Evolutionary conservation across 2,113 vertebrate species (phyloP).

Genomic region (Eonycteris spelaea): DNA sequence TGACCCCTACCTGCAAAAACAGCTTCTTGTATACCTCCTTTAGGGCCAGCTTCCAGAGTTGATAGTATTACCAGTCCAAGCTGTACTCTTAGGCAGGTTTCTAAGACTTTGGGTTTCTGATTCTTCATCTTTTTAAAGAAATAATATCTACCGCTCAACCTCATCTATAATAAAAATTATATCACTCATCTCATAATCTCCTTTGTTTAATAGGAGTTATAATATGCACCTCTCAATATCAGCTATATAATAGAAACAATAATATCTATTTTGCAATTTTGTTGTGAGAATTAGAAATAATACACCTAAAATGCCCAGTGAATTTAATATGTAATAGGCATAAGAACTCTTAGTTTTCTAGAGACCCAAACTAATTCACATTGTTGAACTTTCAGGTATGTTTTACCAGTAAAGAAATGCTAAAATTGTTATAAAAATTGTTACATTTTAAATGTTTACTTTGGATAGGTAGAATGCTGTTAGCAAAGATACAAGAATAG

Average conservation of each 20-base stretch:
- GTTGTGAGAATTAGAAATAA: conserved; percentile 33
- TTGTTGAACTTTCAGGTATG: neutral
- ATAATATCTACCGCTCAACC: neutral
- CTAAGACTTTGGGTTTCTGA: neutral
- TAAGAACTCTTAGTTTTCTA: neutral
- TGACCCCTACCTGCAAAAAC: neutral
- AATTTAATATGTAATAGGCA: neutral
- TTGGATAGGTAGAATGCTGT: neutral
- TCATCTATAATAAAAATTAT: neutral
- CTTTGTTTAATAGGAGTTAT: neutral
- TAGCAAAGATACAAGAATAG: neutral
- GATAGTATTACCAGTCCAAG: neutral
- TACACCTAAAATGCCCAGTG: neutral
- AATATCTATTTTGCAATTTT: neutral
- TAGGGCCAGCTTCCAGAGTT: neutral
- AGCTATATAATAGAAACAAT: neutral
- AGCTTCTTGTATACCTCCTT: neutral
- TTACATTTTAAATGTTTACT: conserved; percentile 16
- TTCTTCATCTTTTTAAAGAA: neutral
- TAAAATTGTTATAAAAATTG: neutral
- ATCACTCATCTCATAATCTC: neutral
- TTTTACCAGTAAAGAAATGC: conserved; percentile 24
- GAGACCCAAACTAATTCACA: neutral
- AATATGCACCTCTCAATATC: neutral
- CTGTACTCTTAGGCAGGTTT: neutral